These are phyloP conservation scores for Sturnira hondurensis DNA, from an alignment of 2,113 vertebrate species.

Conservation along the genomic window DNA sequence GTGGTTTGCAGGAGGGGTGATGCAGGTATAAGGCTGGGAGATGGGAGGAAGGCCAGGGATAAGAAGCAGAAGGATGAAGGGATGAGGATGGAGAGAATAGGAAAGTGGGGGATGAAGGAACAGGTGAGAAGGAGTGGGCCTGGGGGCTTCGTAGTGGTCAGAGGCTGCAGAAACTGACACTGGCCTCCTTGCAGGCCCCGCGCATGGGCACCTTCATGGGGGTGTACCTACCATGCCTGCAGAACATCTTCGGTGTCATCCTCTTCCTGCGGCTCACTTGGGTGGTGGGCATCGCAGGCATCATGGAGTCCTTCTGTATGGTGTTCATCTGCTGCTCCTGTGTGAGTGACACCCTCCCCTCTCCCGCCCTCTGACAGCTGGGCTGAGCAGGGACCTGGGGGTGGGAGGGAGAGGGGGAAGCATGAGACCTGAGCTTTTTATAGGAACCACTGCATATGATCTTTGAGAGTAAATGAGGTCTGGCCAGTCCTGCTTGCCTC, in stretches of 20 bases:
- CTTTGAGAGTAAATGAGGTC: constrained; percentile 22
- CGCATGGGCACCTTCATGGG: constrained; percentile 99
- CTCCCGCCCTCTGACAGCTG: not conserved
- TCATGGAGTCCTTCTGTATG: constrained; percentile 95
- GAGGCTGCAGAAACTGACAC: not conserved
- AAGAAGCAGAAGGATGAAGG: not conserved
- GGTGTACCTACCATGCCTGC: constrained; percentile 96
- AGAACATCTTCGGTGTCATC: constrained; percentile 99
- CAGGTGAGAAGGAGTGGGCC: not conserved
- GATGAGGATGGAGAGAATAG: not conserved
- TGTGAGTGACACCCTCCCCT: constrained; percentile 83
- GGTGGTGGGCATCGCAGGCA: constrained; percentile 96
- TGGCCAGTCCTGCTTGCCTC: constrained; percentile 9
- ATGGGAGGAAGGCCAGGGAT: not conserved
- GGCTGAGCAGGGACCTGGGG: constrained; percentile 11
- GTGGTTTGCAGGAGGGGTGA: not conserved
- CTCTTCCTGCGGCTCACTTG: constrained; percentile 98
- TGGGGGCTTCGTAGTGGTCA: not conserved
- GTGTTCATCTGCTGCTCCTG: constrained; percentile 97
- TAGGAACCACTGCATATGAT: constrained; percentile 3
- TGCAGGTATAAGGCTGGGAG: not conserved
- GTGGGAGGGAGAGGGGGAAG: not conserved
- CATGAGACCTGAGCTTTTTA: constrained; percentile 45
- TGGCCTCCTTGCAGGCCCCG: constrained; percentile 83
- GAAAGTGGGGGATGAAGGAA: no score